Conservation (phyloP, 2,888 invertebrate genomes). For the Exocentrus adspersus region DNA sequence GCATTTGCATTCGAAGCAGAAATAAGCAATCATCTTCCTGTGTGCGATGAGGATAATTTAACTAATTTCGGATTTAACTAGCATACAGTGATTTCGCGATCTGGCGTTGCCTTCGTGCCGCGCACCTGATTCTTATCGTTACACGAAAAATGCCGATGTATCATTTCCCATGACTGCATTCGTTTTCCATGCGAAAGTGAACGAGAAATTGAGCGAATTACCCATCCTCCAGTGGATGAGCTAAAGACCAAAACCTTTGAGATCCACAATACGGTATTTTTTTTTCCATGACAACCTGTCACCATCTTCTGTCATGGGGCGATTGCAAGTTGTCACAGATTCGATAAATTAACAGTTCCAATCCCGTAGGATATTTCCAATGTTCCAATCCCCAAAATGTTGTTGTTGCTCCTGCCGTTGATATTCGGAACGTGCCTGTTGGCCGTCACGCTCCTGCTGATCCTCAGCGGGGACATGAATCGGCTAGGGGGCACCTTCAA, state of each 20-base stretch:
- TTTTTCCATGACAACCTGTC: conserved; percentile 6
- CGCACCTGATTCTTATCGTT: conserved; percentile 5
- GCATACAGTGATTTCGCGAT: conserved; percentile 23
- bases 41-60: conserved; percentile 27
- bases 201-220: too few species aligned
- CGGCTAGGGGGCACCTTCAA: conserved; percentile 44
- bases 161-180: neutral
- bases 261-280: neutral
- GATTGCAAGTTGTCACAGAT: conserved; percentile 14
- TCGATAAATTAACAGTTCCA: conserved; percentile 18
- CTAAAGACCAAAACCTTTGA: too few species aligned
- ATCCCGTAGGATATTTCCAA: too few species aligned
- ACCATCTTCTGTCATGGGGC: conserved; percentile 29
- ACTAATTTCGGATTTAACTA: conserved; percentile 26
- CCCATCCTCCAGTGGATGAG: too few species aligned
- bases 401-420: conserved; percentile 47
- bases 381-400: conserved; percentile 35
- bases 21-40: conserved; percentile 28
- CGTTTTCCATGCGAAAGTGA: neutral
- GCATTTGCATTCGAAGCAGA: conserved; percentile 5
- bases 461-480: conserved; percentile 50
- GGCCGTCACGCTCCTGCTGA: conserved; percentile 52
- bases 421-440: conserved; percentile 51
- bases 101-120: neutral
- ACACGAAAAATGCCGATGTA: neutral